Conservation (phyloP, 2,888 invertebrate species). For the Choreutis nemorana region DNA sequence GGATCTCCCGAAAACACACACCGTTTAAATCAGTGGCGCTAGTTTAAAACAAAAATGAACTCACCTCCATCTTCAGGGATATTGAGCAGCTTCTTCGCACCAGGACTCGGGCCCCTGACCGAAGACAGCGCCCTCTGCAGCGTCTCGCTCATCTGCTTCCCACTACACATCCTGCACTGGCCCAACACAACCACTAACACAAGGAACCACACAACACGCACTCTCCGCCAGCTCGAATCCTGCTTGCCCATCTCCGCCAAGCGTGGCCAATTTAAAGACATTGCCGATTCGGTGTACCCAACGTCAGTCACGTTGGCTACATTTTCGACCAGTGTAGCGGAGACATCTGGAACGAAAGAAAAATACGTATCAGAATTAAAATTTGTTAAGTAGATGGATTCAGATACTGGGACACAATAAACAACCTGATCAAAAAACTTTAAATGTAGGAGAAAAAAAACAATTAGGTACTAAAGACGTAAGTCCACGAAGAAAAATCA, state of each 20-base stretch:
- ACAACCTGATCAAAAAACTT: too few relatives aligned
- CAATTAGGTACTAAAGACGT: too few relatives aligned
- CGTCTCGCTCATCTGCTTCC: slow-evolving; percentile 61
- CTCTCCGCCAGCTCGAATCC: slow-evolving; percentile 38
- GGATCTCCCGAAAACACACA: too few relatives aligned
- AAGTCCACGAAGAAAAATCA: too few relatives aligned
- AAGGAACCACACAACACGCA: slow-evolving; percentile 30
- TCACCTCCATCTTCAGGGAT: slow-evolving; percentile 64
- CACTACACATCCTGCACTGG: slow-evolving; percentile 22
- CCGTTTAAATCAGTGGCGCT: too few relatives aligned
- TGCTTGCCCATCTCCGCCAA: slow-evolving; percentile 29
- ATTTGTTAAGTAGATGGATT: background rate
- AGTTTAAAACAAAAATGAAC: slow-evolving; percentile 12
- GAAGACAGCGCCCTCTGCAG: slow-evolving; percentile 60
- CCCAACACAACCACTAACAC: slow-evolving; percentile 33
- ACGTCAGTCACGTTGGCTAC: slow-evolving; percentile 16
- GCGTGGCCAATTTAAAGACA: slow-evolving; percentile 17
- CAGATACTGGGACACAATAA: too few relatives aligned
- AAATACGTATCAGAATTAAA: slow-evolving; percentile 3
- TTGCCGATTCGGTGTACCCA: slow-evolving; percentile 7
- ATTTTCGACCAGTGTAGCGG: slow-evolving; percentile 17
- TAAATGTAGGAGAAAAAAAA: too few relatives aligned
- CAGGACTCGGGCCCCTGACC: slow-evolving; percentile 57
- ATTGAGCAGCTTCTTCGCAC: slow-evolving; percentile 60
- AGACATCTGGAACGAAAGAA: slow-evolving; percentile 25